Base-by-base conservation (phyloP, 2,888 invertebrate genomes). In the Xestia c-nigrum region DNA sequence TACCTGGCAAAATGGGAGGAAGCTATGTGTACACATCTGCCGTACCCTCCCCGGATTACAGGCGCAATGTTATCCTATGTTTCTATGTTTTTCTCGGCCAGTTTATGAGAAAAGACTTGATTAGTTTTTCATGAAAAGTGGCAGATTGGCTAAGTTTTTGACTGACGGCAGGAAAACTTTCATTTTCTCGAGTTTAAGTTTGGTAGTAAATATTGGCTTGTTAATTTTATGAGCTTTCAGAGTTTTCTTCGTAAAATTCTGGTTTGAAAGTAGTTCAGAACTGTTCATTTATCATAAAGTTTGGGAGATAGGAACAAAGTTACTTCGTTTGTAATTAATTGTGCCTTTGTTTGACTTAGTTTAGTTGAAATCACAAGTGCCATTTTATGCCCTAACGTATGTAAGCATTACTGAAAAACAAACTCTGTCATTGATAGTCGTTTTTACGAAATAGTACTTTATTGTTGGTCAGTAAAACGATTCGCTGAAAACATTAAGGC, bases 91-190 rank as follows among this genome's bases (percentile, higher is more conserved):
- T 57, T 57, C 57, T 57, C 57, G 57, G 24, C 24, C 24, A 72
- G 40, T 85, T 85, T 72, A 76, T 40, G 19, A 38, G 9, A 10
- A 0, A 67, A 69, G 46, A 76, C 24, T n/a, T 43, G 47, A 73
- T 85, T 76, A 31, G 66, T 67, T 81, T 80, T 78, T 66, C 46
- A 61, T 40, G 43, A 55, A 81, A 64, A 64, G 61, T 57, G 21
- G 47, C 16, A 59, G 71, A 66, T 72, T 73, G 71, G 61, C 65
- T 61, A 85, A 83, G 57, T 83, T 83, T 72, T 63, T 59, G 55
- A 61, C 68, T 57, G 50, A 57, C 84, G 24, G 7, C 19, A 47
- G 24, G 47, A 66, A 67, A 79, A 80, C n/a, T 68, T 64, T 43
- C 2, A 52, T 31, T 24, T 72, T 19, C 38, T 59, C 10, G 31